Evolutionary conservation across 2,888 invertebrate genomes (phyloP).

Genomic region (Tridacna crocea): DNA sequence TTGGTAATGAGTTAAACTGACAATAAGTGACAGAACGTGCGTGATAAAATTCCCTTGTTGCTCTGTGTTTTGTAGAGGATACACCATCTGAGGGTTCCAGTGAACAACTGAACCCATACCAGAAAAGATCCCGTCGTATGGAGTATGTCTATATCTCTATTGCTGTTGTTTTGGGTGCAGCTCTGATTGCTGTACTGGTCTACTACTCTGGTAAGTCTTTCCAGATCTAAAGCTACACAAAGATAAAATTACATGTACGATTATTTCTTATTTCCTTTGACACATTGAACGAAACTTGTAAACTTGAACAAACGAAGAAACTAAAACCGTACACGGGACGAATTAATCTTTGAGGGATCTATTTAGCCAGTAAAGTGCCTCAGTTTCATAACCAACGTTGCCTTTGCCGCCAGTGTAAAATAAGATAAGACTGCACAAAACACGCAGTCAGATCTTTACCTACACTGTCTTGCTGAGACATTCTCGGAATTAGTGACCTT

Average conservation of each 20-base stretch:
- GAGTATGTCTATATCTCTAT: constrained; percentile 43
- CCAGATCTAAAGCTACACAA: no score
- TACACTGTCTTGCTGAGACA: no score
- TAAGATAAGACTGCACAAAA: no score
- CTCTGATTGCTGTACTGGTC: constrained; percentile 41
- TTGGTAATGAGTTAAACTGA: no score
- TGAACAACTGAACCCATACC: constrained; percentile 33
- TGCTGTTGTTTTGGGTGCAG: constrained; percentile 34
- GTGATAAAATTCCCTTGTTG: no score
- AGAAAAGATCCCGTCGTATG: constrained; percentile 33
- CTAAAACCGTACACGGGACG: background rate
- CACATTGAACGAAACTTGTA: background rate
- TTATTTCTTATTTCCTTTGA: background rate
- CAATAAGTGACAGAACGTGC: no score
- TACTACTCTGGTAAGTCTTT: constrained; percentile 41
- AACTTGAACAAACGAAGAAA: background rate
- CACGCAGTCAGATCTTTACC: no score
- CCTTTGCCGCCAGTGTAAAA: no score
- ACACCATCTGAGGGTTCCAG: constrained; percentile 22
- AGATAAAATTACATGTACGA: background rate
- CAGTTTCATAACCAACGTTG: no score
- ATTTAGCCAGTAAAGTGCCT: no score
- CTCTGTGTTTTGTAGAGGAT: background rate
- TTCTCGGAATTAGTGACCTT: no score
- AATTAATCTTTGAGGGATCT: no score